Evolutionary conservation across 2,888 invertebrate genomes (phyloP), one percentile per base, ranked within the genome.

Genomic region (Eumerus sabulonum): DNA sequence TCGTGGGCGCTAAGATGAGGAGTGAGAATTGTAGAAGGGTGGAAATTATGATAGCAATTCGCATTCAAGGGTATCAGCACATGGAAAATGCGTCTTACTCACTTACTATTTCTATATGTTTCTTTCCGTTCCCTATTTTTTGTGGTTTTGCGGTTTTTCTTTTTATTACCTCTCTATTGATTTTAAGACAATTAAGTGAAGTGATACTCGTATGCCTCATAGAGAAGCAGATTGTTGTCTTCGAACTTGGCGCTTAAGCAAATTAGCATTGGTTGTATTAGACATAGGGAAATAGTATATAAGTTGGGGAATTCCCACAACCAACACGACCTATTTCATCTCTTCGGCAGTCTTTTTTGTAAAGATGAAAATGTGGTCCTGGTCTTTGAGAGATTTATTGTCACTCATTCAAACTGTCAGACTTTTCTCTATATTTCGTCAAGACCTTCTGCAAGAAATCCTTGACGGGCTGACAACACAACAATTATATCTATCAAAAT

Each of bases 31-130:
- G 27, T 4, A 4, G 27, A 27, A 7, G 27, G 7, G 27, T 4
- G 27, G 27, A 27, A 27, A 59, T 60, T 45, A 53, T 5, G 35
- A 13, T 45, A 35, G 13, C 36, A 70, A 70, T 70, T 70, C 54
- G 62, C 70, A 62, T 47, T 38, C 60, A 70, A 70, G 70, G 70
- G 70, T 53, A 62, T 48, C 18, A 62, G 54, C 70, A 62, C 62
- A 47, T 60, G 62, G 59, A 59, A 57, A 45, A 59, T 54, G 17
- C 27, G 3, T 4, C 27, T 27, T 27, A 27, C 3, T 27, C 27
- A 27, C 27, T 27, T 27, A 51, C 45, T 45, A 64, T 38, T 27
- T 42, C 47, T 36, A 3, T 51, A 44, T 14, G 14, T 17, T 40
- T 27, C 12, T 14, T 13, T 13, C 14, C n/a, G 11, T 47, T 44